Conservation (phyloP, 2,888 invertebrate genomes). For the Apotomis turbidana region DNA sequence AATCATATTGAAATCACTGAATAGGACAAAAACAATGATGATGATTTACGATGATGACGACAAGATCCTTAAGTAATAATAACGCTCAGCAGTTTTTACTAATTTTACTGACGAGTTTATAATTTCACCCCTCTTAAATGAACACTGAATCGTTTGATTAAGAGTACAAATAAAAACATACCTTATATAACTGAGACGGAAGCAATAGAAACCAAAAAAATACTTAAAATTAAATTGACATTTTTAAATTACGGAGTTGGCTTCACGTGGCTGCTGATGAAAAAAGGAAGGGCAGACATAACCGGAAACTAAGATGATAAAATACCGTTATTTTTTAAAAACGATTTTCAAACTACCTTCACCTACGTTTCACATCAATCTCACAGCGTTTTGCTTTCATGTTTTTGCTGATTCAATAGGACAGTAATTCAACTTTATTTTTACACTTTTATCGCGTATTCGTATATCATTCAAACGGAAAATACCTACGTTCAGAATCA, state of each 20-base stretch:
- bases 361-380: not conserved
- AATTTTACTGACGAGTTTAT: too few relatives aligned
- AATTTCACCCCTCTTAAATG: too few relatives aligned
- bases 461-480: too few relatives aligned
- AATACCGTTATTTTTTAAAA: not conserved
- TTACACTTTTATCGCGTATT: too few relatives aligned
- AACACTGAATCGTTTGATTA: not conserved
- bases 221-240: conserved; percentile 10
- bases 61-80: too few relatives aligned
- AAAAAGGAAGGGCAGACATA: conserved; percentile 8
- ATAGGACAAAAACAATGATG: too few relatives aligned
- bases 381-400: not conserved
- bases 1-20: too few relatives aligned
- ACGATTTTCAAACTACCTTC: conserved; percentile 12
- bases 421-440: too few relatives aligned
- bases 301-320: conserved; percentile 9
- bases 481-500: too few relatives aligned
- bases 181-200: not conserved
- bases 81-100: too few relatives aligned
- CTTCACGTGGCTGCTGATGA: conserved; percentile 20
- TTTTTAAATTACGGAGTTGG: not conserved
- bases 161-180: conserved; percentile 9
- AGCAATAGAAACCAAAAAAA: not conserved
- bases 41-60: too few relatives aligned
- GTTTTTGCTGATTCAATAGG: not conserved